Conservation (phyloP, 92 coral and sea anemone species). For the Heliopora coerulea region DNA sequence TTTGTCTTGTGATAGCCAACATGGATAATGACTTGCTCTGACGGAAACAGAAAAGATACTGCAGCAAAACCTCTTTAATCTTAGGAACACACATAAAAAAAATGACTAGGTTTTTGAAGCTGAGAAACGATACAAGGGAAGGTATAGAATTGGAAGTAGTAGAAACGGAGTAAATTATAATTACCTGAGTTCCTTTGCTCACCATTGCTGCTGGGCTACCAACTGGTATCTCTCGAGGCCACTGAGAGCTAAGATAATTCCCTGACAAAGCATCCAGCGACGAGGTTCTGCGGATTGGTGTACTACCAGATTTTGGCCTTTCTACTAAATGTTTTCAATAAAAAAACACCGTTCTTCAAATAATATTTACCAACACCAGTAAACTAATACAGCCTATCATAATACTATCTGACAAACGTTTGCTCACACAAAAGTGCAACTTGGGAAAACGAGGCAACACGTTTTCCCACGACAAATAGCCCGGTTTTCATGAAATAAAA, state of each 20-base stretch:
- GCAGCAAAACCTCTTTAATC: not conserved
- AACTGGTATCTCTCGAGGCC: constrained; percentile 79
- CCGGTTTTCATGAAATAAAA: constrained; percentile 5
- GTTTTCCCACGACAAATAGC: constrained; percentile 1
- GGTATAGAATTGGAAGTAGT: too few species aligned
- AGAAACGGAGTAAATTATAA: too few species aligned
- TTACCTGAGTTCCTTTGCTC: constrained; percentile 95
- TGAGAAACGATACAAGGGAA: too few species aligned
- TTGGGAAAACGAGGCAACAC: not conserved
- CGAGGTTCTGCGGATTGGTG: constrained; percentile 80
- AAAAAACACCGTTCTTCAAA: constrained; percentile 14
- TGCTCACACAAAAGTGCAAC: not conserved
- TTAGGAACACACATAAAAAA: too few species aligned
- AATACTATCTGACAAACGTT: not conserved
- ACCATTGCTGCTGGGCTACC: constrained; percentile 78
- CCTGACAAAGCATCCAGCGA: constrained; percentile 96
- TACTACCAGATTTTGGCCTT: constrained; percentile 72
- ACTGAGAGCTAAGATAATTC: constrained; percentile 91
- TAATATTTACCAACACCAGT: not conserved
- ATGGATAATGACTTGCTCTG: not conserved
- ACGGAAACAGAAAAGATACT: not conserved
- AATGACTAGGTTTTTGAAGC: too few species aligned
- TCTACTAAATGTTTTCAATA: constrained; percentile 63
- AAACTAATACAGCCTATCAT: not conserved
- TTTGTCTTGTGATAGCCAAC: not conserved